Conservation (phyloP, 2,797 vertebrate species). For the Smutsia temminckii region DNA sequence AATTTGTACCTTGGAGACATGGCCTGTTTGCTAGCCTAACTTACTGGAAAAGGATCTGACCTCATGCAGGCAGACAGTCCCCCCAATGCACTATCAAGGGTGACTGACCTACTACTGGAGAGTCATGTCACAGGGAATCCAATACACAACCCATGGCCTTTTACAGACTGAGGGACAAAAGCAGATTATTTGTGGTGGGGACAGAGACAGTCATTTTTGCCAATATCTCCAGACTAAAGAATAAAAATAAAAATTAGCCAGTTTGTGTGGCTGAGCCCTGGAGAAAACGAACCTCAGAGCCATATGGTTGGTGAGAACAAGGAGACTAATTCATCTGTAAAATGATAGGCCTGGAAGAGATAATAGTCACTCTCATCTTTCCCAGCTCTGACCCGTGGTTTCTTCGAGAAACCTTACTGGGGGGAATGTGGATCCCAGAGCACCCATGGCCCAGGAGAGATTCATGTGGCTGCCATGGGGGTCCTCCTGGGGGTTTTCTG, state of each 20-base stretch:
- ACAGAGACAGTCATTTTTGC: constrained; percentile 73
- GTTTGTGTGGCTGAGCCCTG: constrained; percentile 42
- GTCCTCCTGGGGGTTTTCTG: neutral
- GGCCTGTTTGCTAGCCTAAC: neutral
- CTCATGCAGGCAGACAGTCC: rapidly evolving
- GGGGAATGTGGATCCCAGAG: neutral
- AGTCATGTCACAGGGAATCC: constrained; percentile 20
- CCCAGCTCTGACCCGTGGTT: constrained; percentile 49
- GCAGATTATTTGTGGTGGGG: constrained; percentile 70
- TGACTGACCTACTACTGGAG: neutral
- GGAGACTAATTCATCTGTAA: constrained; percentile 67
- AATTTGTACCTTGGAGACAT: neutral
- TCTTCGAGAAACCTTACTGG: constrained; percentile 48
- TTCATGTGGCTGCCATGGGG: neutral
- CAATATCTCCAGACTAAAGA: neutral
- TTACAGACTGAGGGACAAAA: constrained; percentile 33
- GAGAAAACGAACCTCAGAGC: constrained; percentile 63
- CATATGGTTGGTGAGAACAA: constrained; percentile 60
- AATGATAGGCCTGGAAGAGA: constrained; percentile 73
- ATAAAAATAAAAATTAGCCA: neutral
- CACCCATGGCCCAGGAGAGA: neutral
- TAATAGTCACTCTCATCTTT: constrained; percentile 60
- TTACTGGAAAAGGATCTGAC: neutral
- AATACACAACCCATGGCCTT: neutral
- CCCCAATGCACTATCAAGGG: neutral